Conservation (phyloP, 2,797 vertebrate genomes). For the Erethizon dorsatum region DNA sequence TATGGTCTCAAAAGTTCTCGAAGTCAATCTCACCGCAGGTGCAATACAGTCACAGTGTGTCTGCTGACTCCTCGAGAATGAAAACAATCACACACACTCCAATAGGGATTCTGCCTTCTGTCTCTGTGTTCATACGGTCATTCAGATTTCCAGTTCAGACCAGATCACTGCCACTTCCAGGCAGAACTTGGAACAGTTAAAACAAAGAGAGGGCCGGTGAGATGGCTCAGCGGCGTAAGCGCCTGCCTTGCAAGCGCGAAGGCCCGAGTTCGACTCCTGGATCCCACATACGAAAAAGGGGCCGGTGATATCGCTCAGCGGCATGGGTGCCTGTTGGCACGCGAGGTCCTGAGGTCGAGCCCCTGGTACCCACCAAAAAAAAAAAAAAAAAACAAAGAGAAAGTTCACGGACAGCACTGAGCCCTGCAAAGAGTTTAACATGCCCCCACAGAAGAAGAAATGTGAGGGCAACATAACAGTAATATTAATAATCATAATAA, state of each 20-base stretch:
- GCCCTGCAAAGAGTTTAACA: slow-evolving; percentile 74
- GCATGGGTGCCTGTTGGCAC: no score
- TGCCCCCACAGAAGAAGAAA: slow-evolving; percentile 44
- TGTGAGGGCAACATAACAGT: neutral
- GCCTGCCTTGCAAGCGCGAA: no score
- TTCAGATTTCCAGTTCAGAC: slow-evolving; percentile 90
- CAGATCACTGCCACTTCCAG: slow-evolving; percentile 88
- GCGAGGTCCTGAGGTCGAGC: no score
- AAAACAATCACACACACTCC: slow-evolving; percentile 90
- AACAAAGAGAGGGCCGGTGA: slow-evolving; percentile 78
- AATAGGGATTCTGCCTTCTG: slow-evolving; percentile 90
- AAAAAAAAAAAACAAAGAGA: slow-evolving; percentile 76
- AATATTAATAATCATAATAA: neutral
- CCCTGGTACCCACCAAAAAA: no score
- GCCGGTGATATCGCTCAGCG: no score
- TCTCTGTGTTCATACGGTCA: slow-evolving; percentile 88
- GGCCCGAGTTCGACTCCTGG: no score
- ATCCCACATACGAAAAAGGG: no score
- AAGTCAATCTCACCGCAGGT: slow-evolving; percentile 87
- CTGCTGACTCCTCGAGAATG: slow-evolving; percentile 87
- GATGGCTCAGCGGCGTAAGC: no score
- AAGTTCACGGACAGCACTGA: slow-evolving; percentile 86
- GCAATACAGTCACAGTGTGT: slow-evolving; percentile 86
- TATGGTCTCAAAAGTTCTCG: slow-evolving; percentile 76
- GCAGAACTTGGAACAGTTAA: slow-evolving; percentile 87